Evolutionary conservation across 2,888 invertebrate species (phyloP).

Genomic region (Sinhomidia bicolor): DNA sequence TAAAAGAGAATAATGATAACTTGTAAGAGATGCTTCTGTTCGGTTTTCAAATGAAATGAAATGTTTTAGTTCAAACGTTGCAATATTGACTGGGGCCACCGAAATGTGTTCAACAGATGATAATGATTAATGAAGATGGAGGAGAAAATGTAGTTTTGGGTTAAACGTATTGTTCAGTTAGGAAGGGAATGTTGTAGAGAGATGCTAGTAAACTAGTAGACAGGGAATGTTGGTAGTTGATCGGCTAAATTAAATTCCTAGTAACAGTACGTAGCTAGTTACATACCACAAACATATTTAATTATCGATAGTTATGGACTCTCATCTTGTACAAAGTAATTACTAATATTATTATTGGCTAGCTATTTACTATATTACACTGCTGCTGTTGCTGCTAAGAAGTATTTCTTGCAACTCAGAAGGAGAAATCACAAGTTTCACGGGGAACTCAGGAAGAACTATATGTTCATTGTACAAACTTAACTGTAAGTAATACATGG

Average conservation of each 20-base stretch:
- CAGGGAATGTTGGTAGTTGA: no score
- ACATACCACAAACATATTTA: background rate
- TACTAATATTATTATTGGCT: background rate
- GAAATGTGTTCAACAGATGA: slow-evolving; percentile 72
- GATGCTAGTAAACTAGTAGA: background rate
- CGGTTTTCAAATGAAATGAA: background rate
- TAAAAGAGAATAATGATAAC: background rate
- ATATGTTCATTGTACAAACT: background rate
- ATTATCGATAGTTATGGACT: background rate
- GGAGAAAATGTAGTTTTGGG: background rate
- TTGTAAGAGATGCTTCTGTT: background rate
- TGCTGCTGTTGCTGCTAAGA: no score
- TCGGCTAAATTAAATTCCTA: background rate
- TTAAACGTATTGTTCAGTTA: background rate
- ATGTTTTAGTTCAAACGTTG: slow-evolving; percentile 42
- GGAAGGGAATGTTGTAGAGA: background rate
- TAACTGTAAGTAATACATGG: no score
- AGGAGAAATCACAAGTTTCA: slow-evolving; percentile 66
- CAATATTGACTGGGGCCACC: slow-evolving; percentile 74
- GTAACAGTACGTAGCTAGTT: background rate
- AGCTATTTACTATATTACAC: background rate
- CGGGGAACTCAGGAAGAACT: slow-evolving; percentile 70
- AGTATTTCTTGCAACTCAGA: background rate
- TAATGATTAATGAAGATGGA: slow-evolving; percentile 7
- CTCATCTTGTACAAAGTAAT: background rate